Percentiles rank a stretch among this genome's conserved stretches.
Evolutionary conservation across 2,113 vertebrate genomes (phyloP).

Genomic region (Oryzias woworae): DNA sequence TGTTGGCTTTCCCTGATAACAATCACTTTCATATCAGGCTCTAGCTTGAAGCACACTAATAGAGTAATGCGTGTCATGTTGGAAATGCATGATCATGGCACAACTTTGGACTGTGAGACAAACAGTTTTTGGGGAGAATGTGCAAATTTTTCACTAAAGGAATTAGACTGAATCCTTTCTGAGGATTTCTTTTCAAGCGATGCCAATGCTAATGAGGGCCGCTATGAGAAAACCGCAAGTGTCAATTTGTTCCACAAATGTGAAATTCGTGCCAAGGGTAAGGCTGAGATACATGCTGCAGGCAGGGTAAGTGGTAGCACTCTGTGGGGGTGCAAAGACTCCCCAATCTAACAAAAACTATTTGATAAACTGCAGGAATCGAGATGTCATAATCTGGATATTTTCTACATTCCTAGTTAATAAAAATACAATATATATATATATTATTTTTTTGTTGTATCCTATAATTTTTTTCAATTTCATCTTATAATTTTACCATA

Average conservation of each 20-base stretch:
- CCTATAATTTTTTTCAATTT: too few species aligned
- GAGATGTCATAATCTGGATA: too few species aligned
- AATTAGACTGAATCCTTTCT: constrained; percentile 1
- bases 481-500: too few species aligned
- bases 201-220: neutral
- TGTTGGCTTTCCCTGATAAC: constrained; percentile 13
- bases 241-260: neutral
- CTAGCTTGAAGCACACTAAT: neutral
- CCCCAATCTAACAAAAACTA: too few species aligned
- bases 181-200: neutral
- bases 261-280: neutral
- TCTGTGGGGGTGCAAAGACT: neutral
- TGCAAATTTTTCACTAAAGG: neutral
- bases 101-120: constrained; percentile 1
- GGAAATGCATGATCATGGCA: constrained; percentile 15
- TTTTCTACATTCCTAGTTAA: too few species aligned
- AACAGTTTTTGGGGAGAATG: neutral
- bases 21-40: constrained; percentile 2
- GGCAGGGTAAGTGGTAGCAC: neutral
- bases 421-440: too few species aligned
- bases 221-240: neutral
- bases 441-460: too few species aligned
- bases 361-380: too few species aligned
- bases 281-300: neutral
- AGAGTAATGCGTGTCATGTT: constrained; percentile 8